Evolutionary conservation across 2,113 vertebrate species (phyloP).

Genomic region (Triplophysa siluroides): DNA sequence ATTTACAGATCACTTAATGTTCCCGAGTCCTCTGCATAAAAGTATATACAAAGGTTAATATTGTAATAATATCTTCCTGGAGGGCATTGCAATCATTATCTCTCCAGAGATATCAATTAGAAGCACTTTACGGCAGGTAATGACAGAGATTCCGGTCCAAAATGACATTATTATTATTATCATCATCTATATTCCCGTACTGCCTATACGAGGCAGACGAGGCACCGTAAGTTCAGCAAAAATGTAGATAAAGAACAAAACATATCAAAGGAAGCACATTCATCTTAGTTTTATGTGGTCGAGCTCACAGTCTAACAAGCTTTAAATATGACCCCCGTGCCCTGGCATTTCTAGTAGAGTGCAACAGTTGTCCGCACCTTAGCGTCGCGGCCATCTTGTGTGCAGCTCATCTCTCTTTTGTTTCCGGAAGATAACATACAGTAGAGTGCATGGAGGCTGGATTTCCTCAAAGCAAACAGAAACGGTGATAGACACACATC

Average conservation of each 20-base stretch:
- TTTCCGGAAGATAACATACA: constrained; percentile 14
- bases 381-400: background rate
- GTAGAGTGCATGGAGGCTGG: constrained; percentile 1
- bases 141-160: constrained; percentile 83
- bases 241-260: constrained; percentile 68
- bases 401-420: constrained; percentile 8
- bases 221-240: constrained; percentile 77
- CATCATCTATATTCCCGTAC: constrained; percentile 81
- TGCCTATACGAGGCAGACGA: constrained; percentile 78
- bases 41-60: constrained; percentile 88
- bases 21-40: constrained; percentile 82
- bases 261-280: constrained; percentile 49
- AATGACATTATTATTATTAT: constrained; percentile 88
- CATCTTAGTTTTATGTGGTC: constrained; percentile 56
- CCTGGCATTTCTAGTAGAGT: constrained; percentile 15
- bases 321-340: background rate
- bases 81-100: constrained; percentile 87
- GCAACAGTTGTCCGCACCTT: constrained; percentile 35
- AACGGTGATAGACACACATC: constrained; percentile 19
- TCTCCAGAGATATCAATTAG: constrained; percentile 85
- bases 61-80: constrained; percentile 86
- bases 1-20: constrained; percentile 85
- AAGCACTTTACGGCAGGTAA: constrained; percentile 85
- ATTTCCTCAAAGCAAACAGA: constrained; percentile 17
- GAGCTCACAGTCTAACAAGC: constrained; percentile 46